Evolutionary conservation across 2,113 vertebrate species (phyloP).

Genomic region (Python bivittatus): DNA sequence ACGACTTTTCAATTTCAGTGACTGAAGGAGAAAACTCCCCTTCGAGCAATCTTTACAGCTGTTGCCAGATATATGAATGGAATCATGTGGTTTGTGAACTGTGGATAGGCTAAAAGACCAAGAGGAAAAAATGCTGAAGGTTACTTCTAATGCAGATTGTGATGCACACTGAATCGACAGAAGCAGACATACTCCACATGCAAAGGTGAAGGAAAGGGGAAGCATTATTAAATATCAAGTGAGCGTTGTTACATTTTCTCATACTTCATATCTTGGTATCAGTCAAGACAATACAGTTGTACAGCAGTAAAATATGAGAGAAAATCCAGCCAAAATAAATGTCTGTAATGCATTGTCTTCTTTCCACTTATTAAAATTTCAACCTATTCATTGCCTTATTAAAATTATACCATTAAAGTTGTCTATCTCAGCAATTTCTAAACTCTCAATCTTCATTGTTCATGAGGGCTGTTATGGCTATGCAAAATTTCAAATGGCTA

Average conservation of each 20-base stretch:
- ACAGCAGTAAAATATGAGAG: not conserved
- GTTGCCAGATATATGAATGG: not conserved
- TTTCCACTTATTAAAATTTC: slow-evolving; percentile 45
- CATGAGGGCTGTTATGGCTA: not conserved
- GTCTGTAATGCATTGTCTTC: slow-evolving; percentile 46
- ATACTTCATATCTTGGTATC: not conserved
- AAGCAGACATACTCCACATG: not conserved
- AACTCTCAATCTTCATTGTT: not conserved
- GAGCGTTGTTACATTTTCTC: slow-evolving; percentile 1
- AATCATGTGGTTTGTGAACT: not conserved
- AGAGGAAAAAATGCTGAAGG: not conserved
- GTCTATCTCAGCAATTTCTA: not conserved
- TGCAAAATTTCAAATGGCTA: not conserved
- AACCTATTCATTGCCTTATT: slow-evolving; percentile 36
- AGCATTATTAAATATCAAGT: not conserved
- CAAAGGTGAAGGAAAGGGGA: not conserved
- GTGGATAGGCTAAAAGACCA: not conserved
- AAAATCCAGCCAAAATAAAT: not conserved
- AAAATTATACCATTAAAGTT: not conserved
- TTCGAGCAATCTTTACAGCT: not conserved
- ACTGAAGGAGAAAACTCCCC: not conserved
- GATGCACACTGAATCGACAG: not conserved
- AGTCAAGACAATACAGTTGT: not conserved
- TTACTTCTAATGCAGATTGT: not conserved
- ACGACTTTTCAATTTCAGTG: not conserved